Conservation (phyloP, 2,888 invertebrate species). For the Cynaeus angustus region DNA sequence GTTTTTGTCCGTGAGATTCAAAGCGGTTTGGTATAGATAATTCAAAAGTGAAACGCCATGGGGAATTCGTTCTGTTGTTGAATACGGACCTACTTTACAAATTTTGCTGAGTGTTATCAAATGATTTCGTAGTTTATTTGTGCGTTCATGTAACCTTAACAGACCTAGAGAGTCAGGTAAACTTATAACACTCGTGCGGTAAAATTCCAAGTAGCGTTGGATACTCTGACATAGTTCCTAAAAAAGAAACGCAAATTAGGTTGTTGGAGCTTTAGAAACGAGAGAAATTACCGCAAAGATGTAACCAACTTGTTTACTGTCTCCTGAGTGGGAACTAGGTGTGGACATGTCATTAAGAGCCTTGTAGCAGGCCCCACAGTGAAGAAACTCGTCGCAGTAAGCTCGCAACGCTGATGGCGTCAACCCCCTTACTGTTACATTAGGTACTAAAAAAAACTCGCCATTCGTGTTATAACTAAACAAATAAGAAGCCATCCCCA, state of each 20-base stretch:
- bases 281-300: constrained; percentile 64
- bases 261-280: not conserved
- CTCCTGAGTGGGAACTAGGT: constrained; percentile 60
- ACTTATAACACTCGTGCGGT: constrained; percentile 72
- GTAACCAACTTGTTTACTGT: constrained; percentile 64
- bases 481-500: constrained; percentile 67
- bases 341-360: constrained; percentile 64
- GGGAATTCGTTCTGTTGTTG: constrained; percentile 61
- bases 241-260: constrained; percentile 44
- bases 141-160: constrained; percentile 66
- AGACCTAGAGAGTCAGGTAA: constrained; percentile 62
- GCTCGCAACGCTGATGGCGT: constrained; percentile 61
- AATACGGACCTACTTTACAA: constrained; percentile 72
- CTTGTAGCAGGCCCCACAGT: constrained; percentile 66
- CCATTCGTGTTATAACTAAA: constrained; percentile 62
- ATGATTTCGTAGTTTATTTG: constrained; percentile 73
- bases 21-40: constrained; percentile 78
- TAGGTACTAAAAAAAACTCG: constrained; percentile 61
- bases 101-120: constrained; percentile 75
- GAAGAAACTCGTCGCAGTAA: constrained; percentile 64
- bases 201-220: constrained; percentile 76
- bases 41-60: constrained; percentile 78
- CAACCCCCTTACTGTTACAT: constrained; percentile 64
- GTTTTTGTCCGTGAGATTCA: constrained; percentile 74
- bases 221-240: constrained; percentile 79